Evolutionary conservation across 2,888 invertebrate genomes (phyloP).

Genomic region (Aspidiotus destructor): DNA sequence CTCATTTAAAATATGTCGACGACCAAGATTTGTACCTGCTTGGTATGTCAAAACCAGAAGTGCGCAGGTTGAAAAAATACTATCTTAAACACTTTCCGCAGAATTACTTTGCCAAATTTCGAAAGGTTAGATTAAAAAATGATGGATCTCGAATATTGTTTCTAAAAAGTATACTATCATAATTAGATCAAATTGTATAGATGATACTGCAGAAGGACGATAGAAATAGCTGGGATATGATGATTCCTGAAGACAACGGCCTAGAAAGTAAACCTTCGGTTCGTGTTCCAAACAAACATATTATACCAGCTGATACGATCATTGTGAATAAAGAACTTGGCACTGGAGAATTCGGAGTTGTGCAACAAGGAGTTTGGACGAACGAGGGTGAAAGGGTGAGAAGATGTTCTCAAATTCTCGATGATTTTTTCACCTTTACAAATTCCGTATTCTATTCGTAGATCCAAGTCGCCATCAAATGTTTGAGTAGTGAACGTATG

Average conservation of each 20-base stretch:
- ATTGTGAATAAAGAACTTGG: slow-evolving; percentile 90
- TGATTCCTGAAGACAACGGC: slow-evolving; percentile 37
- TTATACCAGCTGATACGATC: slow-evolving; percentile 77
- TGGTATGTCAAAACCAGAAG: slow-evolving; percentile 90
- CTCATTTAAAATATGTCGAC: slow-evolving; percentile 87
- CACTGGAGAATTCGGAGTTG: slow-evolving; percentile 94
- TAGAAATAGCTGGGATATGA: slow-evolving; percentile 38
- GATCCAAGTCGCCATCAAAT: slow-evolving; percentile 95
- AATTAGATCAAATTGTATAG: slow-evolving; percentile 37
- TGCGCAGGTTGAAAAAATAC: slow-evolving; percentile 83
- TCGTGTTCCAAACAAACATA: slow-evolving; percentile 73
- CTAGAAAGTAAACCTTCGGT: slow-evolving; percentile 43
- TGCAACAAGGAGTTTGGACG: slow-evolving; percentile 95
- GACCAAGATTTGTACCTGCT: slow-evolving; percentile 84
- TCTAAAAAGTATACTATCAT: background rate
- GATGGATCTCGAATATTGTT: background rate
- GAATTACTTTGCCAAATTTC: slow-evolving; percentile 83
- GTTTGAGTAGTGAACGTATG: slow-evolving; percentile 87
- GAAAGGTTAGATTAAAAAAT: slow-evolving; percentile 49
- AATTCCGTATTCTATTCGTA: slow-evolving; percentile 41
- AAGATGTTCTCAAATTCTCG: background rate
- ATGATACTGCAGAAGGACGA: slow-evolving; percentile 42
- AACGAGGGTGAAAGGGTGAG: slow-evolving; percentile 81
- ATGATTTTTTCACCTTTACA: background rate
- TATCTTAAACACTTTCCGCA: slow-evolving; percentile 90